These are phyloP conservation scores for Dipodomys stephensi DNA, from an alignment of 2,113 vertebrate genomes.

Conservation along the genomic window DNA sequence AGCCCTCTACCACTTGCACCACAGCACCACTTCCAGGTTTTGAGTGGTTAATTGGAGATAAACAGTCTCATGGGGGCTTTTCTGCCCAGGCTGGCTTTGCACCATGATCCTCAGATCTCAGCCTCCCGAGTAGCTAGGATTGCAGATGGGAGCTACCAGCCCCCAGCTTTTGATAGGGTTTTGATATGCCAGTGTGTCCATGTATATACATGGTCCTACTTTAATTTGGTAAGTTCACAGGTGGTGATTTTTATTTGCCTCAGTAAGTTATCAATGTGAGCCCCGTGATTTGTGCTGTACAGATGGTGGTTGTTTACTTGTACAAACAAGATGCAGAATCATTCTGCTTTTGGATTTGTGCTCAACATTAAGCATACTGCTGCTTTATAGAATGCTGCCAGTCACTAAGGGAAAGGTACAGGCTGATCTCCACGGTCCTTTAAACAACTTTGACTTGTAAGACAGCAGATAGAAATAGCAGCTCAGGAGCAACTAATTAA, in stretches of 20 bases:
- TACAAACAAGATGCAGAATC: background rate
- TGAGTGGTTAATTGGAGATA: too few species aligned
- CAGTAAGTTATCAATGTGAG: background rate
- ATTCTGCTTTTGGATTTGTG: background rate
- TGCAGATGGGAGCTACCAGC: too few species aligned
- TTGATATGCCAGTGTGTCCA: background rate
- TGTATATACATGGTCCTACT: background rate
- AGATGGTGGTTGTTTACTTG: background rate
- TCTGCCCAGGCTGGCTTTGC: too few species aligned
- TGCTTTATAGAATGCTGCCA: background rate
- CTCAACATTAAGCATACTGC: background rate
- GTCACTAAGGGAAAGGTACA: background rate
- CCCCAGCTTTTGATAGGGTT: background rate
- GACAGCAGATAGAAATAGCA: slow-evolving; percentile 7
- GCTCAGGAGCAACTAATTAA: background rate
- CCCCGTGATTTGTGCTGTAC: background rate
- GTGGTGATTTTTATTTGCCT: background rate
- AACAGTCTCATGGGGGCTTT: too few species aligned
- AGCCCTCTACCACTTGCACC: too few species aligned
- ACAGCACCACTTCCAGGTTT: too few species aligned
- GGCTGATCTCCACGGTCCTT: background rate
- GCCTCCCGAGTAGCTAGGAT: too few species aligned
- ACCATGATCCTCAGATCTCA: too few species aligned
- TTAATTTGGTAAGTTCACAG: background rate
- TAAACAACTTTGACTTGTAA: slow-evolving; percentile 1